Percentiles rank a stretch among this genome's conserved stretches.
phyloP scores from a whole-genome alignment of 2,888 invertebrate species.

The Trimorus sp. region DNA sequence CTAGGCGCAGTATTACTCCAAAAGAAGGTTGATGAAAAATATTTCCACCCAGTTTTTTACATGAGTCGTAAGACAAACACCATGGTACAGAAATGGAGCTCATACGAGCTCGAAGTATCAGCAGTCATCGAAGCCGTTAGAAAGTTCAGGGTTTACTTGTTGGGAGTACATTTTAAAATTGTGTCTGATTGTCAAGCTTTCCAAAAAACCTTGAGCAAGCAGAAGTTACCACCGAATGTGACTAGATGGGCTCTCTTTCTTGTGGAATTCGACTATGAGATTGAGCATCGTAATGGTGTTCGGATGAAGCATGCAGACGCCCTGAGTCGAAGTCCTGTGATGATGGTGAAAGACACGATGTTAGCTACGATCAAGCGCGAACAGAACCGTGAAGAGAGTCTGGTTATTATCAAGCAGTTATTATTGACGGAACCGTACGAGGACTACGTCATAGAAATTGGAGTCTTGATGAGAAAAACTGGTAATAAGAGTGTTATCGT shows the following conservation, averaged over 20 bases:
- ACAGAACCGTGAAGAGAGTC: too few relatives aligned
- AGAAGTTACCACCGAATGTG: background rate
- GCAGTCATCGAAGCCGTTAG: background rate
- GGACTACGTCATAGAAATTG: background rate
- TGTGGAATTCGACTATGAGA: background rate
- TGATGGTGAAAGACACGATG: background rate
- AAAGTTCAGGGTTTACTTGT: background rate
- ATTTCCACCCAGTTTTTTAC: conserved; percentile 68
- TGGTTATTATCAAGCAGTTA: conserved; percentile 22
- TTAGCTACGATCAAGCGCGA: too few relatives aligned
- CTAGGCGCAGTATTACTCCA: background rate
- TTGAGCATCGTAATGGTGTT: background rate
- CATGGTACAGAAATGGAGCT: conserved; percentile 68
- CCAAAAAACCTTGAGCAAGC: background rate
- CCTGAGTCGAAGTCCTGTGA: background rate
- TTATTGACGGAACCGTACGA: conserved; percentile 41
- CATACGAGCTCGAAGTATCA: conserved; percentile 63
- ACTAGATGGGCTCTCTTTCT: background rate
- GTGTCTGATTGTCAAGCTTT: background rate
- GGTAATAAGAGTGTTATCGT: background rate
- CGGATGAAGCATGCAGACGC: background rate
- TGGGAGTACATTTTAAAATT: background rate
- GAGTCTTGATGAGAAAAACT: background rate
- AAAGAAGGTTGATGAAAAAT: conserved; percentile 49
- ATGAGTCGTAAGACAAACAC: conserved; percentile 41